These are phyloP conservation scores for Dendrophyllia cribrosa DNA, from an alignment of 64 coral and sea anemone species.

Conservation along the genomic window DNA sequence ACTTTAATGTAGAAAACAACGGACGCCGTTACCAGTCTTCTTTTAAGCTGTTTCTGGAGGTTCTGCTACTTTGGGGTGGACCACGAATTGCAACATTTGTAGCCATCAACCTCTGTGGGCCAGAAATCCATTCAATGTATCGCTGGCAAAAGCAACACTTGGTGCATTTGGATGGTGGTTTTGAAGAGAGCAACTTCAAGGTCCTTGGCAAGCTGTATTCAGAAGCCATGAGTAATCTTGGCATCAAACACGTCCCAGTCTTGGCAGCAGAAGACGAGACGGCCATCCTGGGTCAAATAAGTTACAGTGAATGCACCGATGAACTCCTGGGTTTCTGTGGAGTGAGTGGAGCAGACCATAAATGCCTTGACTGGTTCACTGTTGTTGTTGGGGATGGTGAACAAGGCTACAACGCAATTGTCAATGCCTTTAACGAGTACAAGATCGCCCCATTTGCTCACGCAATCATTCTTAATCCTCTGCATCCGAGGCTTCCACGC, in stretches of 20 bases:
- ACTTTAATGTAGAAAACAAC: slow-evolving; percentile 33
- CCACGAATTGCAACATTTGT: slow-evolving; percentile 2
- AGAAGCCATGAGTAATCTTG: slow-evolving; percentile 5
- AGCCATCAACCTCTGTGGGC: background rate
- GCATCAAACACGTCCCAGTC: background rate
- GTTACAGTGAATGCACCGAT: background rate
- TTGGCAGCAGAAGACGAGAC: slow-evolving; percentile 42
- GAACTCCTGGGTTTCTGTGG: slow-evolving; percentile 56
- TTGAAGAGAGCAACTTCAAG: background rate
- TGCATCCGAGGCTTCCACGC: background rate
- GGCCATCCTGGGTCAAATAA: background rate
- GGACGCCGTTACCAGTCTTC: background rate
- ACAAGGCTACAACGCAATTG: slow-evolving; percentile 5
- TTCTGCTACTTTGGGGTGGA: background rate
- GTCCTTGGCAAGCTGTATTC: background rate
- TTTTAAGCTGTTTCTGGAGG: slow-evolving; percentile 34
- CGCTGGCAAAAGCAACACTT: background rate
- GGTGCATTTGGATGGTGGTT: background rate
- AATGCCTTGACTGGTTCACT: slow-evolving; percentile 17
- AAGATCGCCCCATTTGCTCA: background rate
- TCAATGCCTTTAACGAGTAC: background rate
- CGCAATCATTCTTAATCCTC: slow-evolving; percentile 2
- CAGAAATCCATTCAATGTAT: background rate
- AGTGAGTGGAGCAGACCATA: slow-evolving; percentile 1
- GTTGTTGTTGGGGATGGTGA: slow-evolving; percentile 29